Evolutionary conservation across 2,888 invertebrate genomes (phyloP), one percentile per base, ranked within the genome.

Genomic region (Dolomedes plantarius): DNA sequence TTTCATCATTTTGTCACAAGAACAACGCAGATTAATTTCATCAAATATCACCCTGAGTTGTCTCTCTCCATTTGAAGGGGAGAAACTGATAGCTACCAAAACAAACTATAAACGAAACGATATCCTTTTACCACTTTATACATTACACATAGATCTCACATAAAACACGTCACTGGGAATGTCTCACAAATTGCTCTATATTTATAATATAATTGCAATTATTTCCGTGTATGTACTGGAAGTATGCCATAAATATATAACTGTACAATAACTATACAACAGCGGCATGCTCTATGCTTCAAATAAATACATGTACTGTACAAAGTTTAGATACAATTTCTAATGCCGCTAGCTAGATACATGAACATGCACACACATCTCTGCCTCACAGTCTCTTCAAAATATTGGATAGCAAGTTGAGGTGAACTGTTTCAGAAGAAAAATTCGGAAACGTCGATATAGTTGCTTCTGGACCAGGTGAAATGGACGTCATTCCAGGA

Each of bases 261-360:
- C 82, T 83, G 82, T 83, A 83, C 82, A 83, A 65, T 83, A 65
- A 83, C 76, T 83, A 83, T 83, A 83, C 82, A 83, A 71, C 76
- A 69, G 82, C 71, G 71, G 71, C 71, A 76, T 67, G 36, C 32
- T n/a, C 68, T 83, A 83, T 36, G 68, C 71, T 32, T 50, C 41
- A 71, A 83, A 83, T 83, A 83, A 83, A 83, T 83, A 83, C 76
- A 76, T 69, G 39, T 71, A 76, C 82, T 83, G 82, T 83, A 83
- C 82, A 83, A 27, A 28, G n/a, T 36, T 56, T 76, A 50, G 11
- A 64, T 71, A 28, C 31, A 69, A 50, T 32, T 32, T 76, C 71
- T 76, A 83, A 27, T 76, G 71, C 76, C 65, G 76, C 82, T 64
- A 71, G 19, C 76, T 76, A 83, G 62, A 72, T 83, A 83, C 76